phyloP scores from a whole-genome alignment of 2,797 vertebrate species.

The Emys orbicularis region DNA sequence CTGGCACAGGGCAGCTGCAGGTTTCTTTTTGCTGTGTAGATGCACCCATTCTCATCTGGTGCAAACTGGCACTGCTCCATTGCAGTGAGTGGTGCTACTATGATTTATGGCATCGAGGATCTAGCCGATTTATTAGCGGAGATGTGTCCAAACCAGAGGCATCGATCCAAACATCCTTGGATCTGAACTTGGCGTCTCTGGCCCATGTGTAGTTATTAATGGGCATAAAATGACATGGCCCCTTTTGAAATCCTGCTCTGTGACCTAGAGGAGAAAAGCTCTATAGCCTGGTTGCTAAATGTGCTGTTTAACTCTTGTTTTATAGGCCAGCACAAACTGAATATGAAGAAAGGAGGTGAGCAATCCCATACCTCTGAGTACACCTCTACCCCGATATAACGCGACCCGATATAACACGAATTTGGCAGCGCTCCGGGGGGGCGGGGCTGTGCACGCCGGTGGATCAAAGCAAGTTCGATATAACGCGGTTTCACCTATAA shows the following conservation, averaged over 20 bases:
- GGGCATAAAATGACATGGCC: neutral
- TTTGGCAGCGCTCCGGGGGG: too few relatives aligned
- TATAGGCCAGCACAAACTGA: neutral
- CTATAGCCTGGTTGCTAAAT: neutral
- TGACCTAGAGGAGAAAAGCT: neutral
- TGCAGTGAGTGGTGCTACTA: neutral
- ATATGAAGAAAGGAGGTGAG: fast-evolving
- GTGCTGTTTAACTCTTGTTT: neutral
- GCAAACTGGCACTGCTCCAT: neutral
- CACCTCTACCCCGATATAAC: too few relatives aligned
- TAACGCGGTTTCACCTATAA: too few relatives aligned
- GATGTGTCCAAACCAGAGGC: neutral
- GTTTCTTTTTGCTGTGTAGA: neutral
- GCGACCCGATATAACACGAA: too few relatives aligned
- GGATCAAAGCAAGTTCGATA: too few relatives aligned
- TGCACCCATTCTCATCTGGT: neutral
- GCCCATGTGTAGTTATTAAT: neutral
- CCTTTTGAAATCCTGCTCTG: neutral
- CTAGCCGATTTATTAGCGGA: neutral
- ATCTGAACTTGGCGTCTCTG: neutral
- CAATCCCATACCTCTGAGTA: neutral
- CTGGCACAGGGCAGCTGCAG: neutral
- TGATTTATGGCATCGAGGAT: neutral
- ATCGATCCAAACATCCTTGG: neutral
- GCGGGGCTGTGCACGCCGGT: too few relatives aligned